Conservation (phyloP, 2,797 vertebrate species). For the Lateolabrax maculatus region DNA sequence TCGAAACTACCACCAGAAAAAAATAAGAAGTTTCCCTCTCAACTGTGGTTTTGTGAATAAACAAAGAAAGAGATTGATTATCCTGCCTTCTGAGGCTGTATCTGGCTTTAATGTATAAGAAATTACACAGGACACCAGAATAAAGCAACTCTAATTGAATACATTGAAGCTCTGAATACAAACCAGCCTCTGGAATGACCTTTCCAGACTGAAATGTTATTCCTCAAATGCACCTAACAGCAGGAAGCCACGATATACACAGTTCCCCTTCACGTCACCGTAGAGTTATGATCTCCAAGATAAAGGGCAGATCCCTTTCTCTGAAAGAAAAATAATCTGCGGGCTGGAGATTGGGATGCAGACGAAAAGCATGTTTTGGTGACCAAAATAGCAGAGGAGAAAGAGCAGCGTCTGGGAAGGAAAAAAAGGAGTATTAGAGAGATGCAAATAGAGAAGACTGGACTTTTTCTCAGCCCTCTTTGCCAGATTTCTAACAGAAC, state of each 20-base stretch:
- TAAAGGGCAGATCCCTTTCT: conserved; percentile 77
- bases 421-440: conserved; percentile 60
- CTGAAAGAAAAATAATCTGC: conserved; percentile 77
- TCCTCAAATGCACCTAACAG: conserved; percentile 72
- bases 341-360: conserved; percentile 69
- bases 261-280: conserved; percentile 71
- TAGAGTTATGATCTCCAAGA: conserved; percentile 77
- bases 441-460: conserved; percentile 62
- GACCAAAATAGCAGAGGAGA: conserved; percentile 76
- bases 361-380: conserved; percentile 76
- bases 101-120: conserved; percentile 56
- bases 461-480: conserved; percentile 65
- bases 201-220: conserved; percentile 79
- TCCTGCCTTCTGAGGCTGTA: conserved; percentile 26
- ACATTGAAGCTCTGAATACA: conserved; percentile 60
- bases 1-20: conserved; percentile 30
- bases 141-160: conserved; percentile 61
- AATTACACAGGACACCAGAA: conserved; percentile 56
- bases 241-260: conserved; percentile 77
- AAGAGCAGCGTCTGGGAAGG: conserved; percentile 76
- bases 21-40: conserved; percentile 41
- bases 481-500: conserved; percentile 73
- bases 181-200: conserved; percentile 71
- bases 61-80: conserved; percentile 44
- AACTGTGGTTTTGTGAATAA: conserved; percentile 34